Conservation (phyloP, 2,888 invertebrate genomes). For the Megastigmus dorsalis region DNA sequence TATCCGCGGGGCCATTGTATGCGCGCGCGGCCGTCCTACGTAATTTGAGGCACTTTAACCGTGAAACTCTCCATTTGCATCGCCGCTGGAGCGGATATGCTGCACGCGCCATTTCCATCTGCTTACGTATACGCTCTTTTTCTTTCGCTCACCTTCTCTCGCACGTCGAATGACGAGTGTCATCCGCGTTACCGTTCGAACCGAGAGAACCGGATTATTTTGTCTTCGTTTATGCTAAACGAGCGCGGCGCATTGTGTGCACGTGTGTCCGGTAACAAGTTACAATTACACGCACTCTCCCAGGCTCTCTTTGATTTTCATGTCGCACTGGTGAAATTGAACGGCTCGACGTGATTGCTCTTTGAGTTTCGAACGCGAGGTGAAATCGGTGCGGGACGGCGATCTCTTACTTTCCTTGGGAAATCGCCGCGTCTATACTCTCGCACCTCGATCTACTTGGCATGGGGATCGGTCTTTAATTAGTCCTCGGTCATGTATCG, state of each 20-base stretch:
- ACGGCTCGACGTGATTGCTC: not conserved
- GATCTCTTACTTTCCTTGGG: no score
- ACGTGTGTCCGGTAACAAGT: constrained; percentile 36
- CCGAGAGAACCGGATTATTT: not conserved
- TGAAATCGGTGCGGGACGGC: no score
- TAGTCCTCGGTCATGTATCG: no score
- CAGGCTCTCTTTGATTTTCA: constrained; percentile 8
- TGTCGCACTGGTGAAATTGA: constrained; percentile 20
- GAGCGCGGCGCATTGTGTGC: constrained; percentile 35
- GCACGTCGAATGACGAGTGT: no score
- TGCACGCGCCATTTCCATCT: constrained; percentile 9
- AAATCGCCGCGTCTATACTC: no score
- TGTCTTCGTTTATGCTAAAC: constrained; percentile 34
- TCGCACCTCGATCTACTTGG: no score
- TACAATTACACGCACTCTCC: constrained; percentile 33
- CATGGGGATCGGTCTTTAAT: no score
- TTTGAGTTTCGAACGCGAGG: not conserved
- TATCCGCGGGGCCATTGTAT: constrained; percentile 46
- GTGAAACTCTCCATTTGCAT: constrained; percentile 54
- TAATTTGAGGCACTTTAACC: constrained; percentile 50
- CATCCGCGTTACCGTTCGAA: no score
- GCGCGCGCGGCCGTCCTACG: constrained; percentile 17
- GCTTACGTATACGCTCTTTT: no score
- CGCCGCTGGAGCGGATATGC: constrained; percentile 30
- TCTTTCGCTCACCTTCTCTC: not conserved